phyloP scores from a whole-genome alignment of 2,113 vertebrate genomes.

The Tapirus terrestris region DNA sequence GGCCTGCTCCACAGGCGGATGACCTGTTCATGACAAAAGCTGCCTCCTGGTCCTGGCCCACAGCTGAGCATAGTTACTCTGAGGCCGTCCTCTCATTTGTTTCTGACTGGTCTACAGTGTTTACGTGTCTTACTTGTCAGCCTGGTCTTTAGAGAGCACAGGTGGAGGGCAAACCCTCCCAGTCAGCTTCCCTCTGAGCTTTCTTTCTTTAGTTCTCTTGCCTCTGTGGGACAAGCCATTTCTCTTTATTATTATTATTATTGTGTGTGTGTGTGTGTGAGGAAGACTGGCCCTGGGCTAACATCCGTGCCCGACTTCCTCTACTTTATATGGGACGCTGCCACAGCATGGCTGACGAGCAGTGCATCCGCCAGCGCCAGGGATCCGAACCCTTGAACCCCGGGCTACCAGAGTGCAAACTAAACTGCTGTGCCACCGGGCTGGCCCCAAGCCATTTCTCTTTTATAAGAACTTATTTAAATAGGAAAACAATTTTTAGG shows the following conservation, averaged over 20 bases:
- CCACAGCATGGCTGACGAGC: no score
- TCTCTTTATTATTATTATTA: background rate
- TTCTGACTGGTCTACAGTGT: constrained; percentile 86
- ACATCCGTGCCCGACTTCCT: no score
- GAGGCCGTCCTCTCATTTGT: constrained; percentile 85
- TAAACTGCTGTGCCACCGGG: no score
- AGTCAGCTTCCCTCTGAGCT: constrained; percentile 19
- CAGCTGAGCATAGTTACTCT: constrained; percentile 87
- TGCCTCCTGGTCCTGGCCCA: constrained; percentile 84
- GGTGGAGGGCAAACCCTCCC: constrained; percentile 74
- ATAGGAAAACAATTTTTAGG: constrained; percentile 27
- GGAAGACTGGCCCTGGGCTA: no score
- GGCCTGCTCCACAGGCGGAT: constrained; percentile 83
- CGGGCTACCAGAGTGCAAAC: no score
- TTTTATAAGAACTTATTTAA: constrained; percentile 42
- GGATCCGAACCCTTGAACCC: no score
- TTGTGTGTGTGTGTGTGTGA: no score
- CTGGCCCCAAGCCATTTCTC: constrained; percentile 25
- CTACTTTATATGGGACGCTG: no score
- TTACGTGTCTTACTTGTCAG: constrained; percentile 87
- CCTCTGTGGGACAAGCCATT: constrained; percentile 57
- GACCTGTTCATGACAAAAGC: constrained; percentile 86
- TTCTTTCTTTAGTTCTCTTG: constrained; percentile 42
- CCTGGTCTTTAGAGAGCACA: constrained; percentile 78
- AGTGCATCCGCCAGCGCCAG: no score